Evolutionary conservation across 1,140 invertebrate genomes (phyloP).

Genomic region (Lordiphosa clarofinis): DNA sequence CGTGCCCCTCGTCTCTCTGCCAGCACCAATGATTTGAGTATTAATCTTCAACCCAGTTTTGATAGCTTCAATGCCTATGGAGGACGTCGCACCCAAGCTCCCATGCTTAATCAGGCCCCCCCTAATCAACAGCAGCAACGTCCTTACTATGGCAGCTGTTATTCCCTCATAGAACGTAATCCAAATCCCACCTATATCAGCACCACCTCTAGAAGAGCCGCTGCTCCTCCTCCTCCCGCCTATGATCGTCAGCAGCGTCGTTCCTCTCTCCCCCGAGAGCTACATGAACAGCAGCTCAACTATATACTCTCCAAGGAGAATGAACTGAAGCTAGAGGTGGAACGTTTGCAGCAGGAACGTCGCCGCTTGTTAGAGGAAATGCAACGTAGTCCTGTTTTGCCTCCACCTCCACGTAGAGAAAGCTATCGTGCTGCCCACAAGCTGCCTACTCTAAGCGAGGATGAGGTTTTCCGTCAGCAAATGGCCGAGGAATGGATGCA

Average conservation of each 20-base stretch:
- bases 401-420: slow-evolving; percentile 49
- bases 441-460: slow-evolving; percentile 80
- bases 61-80: slow-evolving; percentile 65
- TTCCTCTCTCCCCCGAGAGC: slow-evolving; percentile 84
- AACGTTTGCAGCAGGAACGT: slow-evolving; percentile 82
- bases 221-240: slow-evolving; percentile 75
- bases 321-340: slow-evolving; percentile 83
- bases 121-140: slow-evolving; percentile 38
- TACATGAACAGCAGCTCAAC: slow-evolving; percentile 85
- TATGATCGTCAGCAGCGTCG: slow-evolving; percentile 79
- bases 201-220: slow-evolving; percentile 80
- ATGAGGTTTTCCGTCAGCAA: slow-evolving; percentile 86
- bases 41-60: slow-evolving; percentile 36
- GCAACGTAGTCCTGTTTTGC: slow-evolving; percentile 56
- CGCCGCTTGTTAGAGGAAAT: slow-evolving; percentile 78
- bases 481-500: slow-evolving; percentile 92
- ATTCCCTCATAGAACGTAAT: slow-evolving; percentile 80
- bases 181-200: slow-evolving; percentile 80
- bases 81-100: slow-evolving; percentile 52
- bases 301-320: slow-evolving; percentile 85
- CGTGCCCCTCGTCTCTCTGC: slow-evolving; percentile 62
- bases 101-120: slow-evolving; percentile 60
- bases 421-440: slow-evolving; percentile 52
- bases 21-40: slow-evolving; percentile 70
- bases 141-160: slow-evolving; percentile 71